phyloP scores from a whole-genome alignment of 1,140 invertebrate genomes.

The Ericerus pela region DNA sequence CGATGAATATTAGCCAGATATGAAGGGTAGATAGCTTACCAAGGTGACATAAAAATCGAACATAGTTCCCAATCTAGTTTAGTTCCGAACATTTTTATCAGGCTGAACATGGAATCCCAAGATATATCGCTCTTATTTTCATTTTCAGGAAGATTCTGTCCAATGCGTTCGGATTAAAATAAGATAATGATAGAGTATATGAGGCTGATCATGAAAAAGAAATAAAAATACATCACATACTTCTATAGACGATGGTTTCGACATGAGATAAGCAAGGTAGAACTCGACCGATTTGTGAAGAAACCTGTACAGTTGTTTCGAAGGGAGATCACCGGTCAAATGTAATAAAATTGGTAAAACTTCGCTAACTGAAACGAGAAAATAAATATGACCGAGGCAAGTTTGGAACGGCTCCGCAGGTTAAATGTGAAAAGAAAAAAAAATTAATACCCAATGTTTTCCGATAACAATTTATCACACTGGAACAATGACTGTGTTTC shows the following conservation, averaged over 20 bases:
- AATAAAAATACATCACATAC: background rate
- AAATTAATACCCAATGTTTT: conserved; percentile 37
- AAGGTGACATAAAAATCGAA: conserved; percentile 28
- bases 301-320: conserved; percentile 48
- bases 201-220: background rate
- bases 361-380: conserved; percentile 40
- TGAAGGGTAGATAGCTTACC: background rate
- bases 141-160: conserved; percentile 28
- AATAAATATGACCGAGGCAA: background rate
- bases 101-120: conserved; percentile 63
- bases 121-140: conserved; percentile 47
- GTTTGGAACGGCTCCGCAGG: background rate
- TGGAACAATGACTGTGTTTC: conserved; percentile 17
- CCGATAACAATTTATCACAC: conserved; percentile 53
- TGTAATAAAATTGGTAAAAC: conserved; percentile 53
- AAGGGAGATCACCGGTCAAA: conserved; percentile 41
- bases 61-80: conserved; percentile 66
- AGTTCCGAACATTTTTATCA: conserved; percentile 54
- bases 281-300: conserved; percentile 43
- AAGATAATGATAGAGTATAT: background rate
- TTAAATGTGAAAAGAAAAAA: background rate
- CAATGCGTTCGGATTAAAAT: background rate
- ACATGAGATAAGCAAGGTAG: conserved; percentile 17
- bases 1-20: no score
- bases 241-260: background rate